These are phyloP conservation scores for Sebastes hubbsi DNA, from an alignment of 2,797 vertebrate species.

Conservation along the genomic window DNA sequence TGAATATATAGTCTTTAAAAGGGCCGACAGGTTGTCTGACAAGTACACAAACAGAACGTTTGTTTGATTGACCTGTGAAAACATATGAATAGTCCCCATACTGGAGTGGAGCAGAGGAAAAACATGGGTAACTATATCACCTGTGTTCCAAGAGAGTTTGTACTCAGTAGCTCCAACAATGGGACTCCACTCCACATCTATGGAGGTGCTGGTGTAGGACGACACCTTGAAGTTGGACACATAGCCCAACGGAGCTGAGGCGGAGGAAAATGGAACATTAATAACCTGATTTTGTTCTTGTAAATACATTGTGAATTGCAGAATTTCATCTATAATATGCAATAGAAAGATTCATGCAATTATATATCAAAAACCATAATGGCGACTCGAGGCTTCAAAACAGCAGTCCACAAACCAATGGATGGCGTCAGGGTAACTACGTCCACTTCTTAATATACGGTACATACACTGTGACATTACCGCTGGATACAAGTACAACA, in stretches of 20 bases:
- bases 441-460: too few species aligned
- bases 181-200: slow-evolving; percentile 87
- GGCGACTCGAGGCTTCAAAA: too few species aligned
- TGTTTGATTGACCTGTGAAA: not conserved
- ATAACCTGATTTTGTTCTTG: not conserved
- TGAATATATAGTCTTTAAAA: not conserved
- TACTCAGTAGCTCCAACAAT: slow-evolving; percentile 89
- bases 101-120: not conserved
- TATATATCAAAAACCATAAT: too few species aligned
- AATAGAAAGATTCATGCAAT: not conserved
- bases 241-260: slow-evolving; percentile 85
- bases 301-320: not conserved
- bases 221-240: slow-evolving; percentile 90
- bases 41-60: not conserved
- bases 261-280: not conserved
- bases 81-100: not conserved
- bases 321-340: not conserved
- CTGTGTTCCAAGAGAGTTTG: slow-evolving; percentile 87
- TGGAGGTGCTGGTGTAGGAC: slow-evolving; percentile 84
- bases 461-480: not conserved
- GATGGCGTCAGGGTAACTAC: too few species aligned
- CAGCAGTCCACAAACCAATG: too few species aligned
- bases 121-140: slow-evolving; percentile 34
- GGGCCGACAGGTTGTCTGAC: not conserved
- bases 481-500: not conserved